A percentile compares a stretch with the other conserved stretches of the same genome.
These are phyloP conservation scores for Phyto melanocephala DNA, from an alignment of 2,888 invertebrate genomes.

Conservation along the genomic window DNA sequence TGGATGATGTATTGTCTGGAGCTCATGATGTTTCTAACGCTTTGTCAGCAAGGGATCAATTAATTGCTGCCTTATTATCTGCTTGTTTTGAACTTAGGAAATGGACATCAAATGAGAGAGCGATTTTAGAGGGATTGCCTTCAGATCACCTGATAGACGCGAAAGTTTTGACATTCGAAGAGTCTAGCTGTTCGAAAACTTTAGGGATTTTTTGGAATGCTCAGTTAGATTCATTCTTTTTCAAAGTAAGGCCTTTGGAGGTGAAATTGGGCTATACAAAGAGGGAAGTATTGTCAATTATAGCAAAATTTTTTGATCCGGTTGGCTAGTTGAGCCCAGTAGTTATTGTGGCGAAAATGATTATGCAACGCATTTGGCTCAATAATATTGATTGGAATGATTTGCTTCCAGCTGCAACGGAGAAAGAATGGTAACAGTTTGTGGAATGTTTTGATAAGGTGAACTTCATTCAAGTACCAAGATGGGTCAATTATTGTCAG, in stretches of 20 bases:
- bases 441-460: too few species aligned
- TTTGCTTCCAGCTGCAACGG: background rate
- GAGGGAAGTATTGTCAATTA: background rate
- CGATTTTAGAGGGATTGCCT: background rate
- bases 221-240: background rate
- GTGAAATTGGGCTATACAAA: background rate
- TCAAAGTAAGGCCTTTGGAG: background rate
- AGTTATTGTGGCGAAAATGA: background rate
- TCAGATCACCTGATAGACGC: background rate
- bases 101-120: background rate
- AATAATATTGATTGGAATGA: background rate
- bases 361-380: background rate
- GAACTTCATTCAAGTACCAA: too few species aligned
- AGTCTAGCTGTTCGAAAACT: background rate
- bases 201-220: background rate
- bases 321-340: background rate
- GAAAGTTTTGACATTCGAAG: background rate
- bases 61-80: background rate
- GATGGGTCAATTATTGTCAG: too few species aligned
- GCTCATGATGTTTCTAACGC: background rate
- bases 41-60: background rate
- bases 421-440: too few species aligned
- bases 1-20: background rate
- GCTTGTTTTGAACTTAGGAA: background rate
- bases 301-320: background rate